Base-by-base conservation (phyloP, 2,797 vertebrate genomes). In the Aeoliscus strigatus region DNA sequence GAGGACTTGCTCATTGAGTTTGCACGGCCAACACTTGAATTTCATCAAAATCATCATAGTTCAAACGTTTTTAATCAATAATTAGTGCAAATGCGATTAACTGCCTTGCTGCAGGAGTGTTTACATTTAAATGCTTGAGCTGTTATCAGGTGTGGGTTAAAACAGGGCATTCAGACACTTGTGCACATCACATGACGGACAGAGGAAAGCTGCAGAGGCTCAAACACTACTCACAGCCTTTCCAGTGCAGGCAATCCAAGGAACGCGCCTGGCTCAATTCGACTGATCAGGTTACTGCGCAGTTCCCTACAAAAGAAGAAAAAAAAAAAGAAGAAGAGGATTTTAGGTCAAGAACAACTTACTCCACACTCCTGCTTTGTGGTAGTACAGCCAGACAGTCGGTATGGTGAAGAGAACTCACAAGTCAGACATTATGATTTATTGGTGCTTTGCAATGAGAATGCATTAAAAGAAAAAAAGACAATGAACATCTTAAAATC, bases 231-330 rank as follows among this genome's bases (percentile, higher is more conserved):
- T 97, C 84, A 99, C 96, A 99, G 84, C 88, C 88, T 87, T 84
- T 96, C 98, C 39, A 99, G 88, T 2, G 92, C 88, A 4, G 86
- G 71, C 72, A 99, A 87, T 36, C 94, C 94, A 45, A 91, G 82
- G 75, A 99, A 99, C 51, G 95, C 93, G 60, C 92, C 94, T 1
- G 93, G 91, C 73, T 96, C 93, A 58, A 99, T 92, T 18, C 73
- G 88, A 70, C 87, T 93, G 76, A 99, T 96, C 46, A 91, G 72
- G 84, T 99, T 99, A 77, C 94, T 99, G 75, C 91, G 90, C 50
- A 99, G 87, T 70, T 99, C 94, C 72, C 96, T 99, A 86, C 49
- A 36, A 60, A n/a, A n/a, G n/a, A 16, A 11, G 24, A 10, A 12
- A 15, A 11, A 34, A 16, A 29, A 24, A 15, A 23, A 11, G 33